phyloP scores from a whole-genome alignment of 2,888 invertebrate species.

The Nymphalis urticae region DNA sequence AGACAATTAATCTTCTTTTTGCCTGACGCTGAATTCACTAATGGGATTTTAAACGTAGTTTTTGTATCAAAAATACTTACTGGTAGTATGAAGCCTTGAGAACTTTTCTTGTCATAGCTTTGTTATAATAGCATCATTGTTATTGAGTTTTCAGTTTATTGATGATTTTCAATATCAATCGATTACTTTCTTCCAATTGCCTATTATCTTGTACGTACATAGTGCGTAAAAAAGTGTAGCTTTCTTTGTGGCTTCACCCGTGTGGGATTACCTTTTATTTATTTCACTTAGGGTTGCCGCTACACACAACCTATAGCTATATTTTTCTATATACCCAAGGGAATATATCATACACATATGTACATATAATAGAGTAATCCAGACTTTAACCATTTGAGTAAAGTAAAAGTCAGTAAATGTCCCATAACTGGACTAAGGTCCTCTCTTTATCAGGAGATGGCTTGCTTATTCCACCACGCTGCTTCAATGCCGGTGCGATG shows the following conservation, averaged over 20 bases:
- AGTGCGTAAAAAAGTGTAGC: background rate
- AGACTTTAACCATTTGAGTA: too few relatives aligned
- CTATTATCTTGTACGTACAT: background rate
- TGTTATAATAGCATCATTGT: conserved; percentile 21
- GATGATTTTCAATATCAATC: conserved; percentile 7
- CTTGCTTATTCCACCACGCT: too few relatives aligned
- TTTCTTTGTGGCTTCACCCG: background rate
- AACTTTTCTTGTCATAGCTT: background rate
- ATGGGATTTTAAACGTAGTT: conserved; percentile 7
- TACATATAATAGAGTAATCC: too few relatives aligned
- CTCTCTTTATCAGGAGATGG: too few relatives aligned
- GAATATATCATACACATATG: too few relatives aligned
- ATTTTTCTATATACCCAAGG: too few relatives aligned
- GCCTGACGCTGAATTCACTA: background rate
- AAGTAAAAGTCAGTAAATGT: too few relatives aligned
- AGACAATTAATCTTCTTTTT: conserved; percentile 1
- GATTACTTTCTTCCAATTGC: conserved; percentile 15
- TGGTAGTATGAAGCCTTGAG: conserved; percentile 2
- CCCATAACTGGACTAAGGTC: too few relatives aligned
- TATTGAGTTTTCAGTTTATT: conserved; percentile 15
- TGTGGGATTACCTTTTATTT: background rate
- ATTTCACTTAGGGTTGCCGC: too few relatives aligned
- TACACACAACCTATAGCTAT: too few relatives aligned
- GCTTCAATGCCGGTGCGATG: too few relatives aligned
- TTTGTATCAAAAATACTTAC: conserved; percentile 1